phyloP scores from a whole-genome alignment of 2,797 vertebrate genomes.

The Falco novaeseelandiae region DNA sequence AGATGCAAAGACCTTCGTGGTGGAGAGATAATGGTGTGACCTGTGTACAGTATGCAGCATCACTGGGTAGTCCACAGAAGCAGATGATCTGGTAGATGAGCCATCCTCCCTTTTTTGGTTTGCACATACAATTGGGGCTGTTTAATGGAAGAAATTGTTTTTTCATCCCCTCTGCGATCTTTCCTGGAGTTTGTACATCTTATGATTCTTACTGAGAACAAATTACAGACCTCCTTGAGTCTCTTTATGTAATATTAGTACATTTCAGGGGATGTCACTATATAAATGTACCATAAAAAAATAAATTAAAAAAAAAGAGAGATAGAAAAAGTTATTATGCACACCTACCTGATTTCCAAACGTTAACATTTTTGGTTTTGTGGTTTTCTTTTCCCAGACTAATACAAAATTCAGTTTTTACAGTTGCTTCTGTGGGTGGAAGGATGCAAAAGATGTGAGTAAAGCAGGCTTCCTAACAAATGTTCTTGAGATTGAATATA shows the following conservation, averaged over 20 bases:
- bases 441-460: background rate
- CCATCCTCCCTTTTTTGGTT: background rate
- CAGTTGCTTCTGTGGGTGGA: slow-evolving; percentile 14
- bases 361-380: background rate
- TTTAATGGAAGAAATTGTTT: background rate
- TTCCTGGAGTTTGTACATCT: background rate
- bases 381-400: background rate
- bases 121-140: background rate
- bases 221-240: background rate
- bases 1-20: background rate
- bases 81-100: background rate
- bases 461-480: slow-evolving; percentile 13
- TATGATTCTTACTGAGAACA: background rate
- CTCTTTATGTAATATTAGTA: background rate
- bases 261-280: background rate
- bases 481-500: background rate
- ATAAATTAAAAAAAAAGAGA: background rate
- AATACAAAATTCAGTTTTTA: slow-evolving; percentile 11
- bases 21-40: background rate
- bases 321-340: background rate
- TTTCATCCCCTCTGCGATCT: background rate
- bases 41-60: background rate
- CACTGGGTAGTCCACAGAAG: background rate
- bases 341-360: background rate
- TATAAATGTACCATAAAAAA: background rate